phyloP scores from a whole-genome alignment of 2,797 vertebrate species.

The Sebastes reedi region DNA sequence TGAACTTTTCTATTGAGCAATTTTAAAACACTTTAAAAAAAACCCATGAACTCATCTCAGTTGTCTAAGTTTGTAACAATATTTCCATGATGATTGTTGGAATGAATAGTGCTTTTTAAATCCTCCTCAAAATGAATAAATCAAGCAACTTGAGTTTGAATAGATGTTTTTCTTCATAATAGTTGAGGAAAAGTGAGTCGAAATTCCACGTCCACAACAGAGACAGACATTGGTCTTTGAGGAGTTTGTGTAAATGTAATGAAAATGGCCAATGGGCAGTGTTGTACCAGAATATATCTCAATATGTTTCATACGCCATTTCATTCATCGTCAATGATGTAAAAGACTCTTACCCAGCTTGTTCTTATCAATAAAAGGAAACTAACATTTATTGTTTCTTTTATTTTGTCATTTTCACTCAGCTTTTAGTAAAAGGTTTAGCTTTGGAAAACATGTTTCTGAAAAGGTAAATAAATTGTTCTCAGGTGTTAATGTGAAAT shows the following conservation, averaged over 20 bases:
- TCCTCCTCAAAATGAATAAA: not conserved
- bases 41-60: slow-evolving; percentile 1
- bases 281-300: slow-evolving; percentile 10
- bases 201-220: not conserved
- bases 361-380: slow-evolving; percentile 55
- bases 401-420: not conserved
- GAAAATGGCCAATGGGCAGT: not conserved
- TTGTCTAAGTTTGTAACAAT: slow-evolving; percentile 13
- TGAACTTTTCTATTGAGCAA: slow-evolving; percentile 44
- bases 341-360: slow-evolving; percentile 29
- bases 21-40: slow-evolving; percentile 46
- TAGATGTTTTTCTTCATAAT: not conserved
- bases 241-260: slow-evolving; percentile 38
- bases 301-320: slow-evolving; percentile 15
- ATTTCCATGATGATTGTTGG: slow-evolving; percentile 23
- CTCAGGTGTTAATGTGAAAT: not conserved
- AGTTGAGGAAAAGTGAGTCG: not conserved
- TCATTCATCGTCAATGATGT: slow-evolving; percentile 32
- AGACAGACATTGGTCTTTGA: not conserved
- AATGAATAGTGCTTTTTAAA: slow-evolving; percentile 25
- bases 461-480: not conserved
- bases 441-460: not conserved
- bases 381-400: not conserved
- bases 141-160: not conserved
- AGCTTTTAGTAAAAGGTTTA: not conserved